These are phyloP conservation scores for Calcarius ornatus DNA, from an alignment of 2,113 vertebrate genomes.

Conservation along the genomic window DNA sequence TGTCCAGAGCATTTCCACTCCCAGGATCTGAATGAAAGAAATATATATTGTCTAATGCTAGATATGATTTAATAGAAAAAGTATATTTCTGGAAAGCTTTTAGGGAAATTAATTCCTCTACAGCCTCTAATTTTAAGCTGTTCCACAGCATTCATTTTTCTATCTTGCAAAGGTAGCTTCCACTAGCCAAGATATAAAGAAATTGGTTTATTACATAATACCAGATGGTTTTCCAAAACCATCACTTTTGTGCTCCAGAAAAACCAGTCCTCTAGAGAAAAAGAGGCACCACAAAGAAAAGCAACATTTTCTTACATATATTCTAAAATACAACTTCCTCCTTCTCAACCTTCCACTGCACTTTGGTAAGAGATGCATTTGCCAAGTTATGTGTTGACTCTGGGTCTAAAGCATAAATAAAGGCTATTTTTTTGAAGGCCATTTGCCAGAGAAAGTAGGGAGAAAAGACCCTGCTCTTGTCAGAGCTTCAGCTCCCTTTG, in stretches of 20 bases:
- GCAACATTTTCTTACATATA: neutral
- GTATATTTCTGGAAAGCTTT: neutral
- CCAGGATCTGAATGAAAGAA: neutral
- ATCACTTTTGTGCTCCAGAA: neutral
- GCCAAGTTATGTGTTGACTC: neutral
- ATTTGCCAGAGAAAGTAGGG: neutral
- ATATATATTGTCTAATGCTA: neutral
- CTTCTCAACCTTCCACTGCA: neutral
- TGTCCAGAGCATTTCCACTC: neutral
- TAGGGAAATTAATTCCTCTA: neutral
- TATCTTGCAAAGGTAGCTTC: neutral
- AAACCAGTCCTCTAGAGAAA: neutral
- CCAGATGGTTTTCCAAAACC: neutral
- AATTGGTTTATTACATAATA: neutral
- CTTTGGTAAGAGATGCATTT: neutral
- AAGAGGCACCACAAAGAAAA: neutral
- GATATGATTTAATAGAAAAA: neutral
- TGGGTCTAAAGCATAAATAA: neutral
- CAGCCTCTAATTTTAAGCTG: neutral
- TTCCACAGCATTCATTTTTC: neutral
- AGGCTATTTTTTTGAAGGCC: neutral
- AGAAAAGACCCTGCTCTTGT: fast-evolving
- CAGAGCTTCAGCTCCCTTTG: neutral
- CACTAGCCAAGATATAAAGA: neutral
- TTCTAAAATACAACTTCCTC: neutral